A percentile compares a stretch with the other conserved stretches of the same genome.
Conservation (phyloP, 2,888 invertebrate species). For the Cheilosia soror region DNA sequence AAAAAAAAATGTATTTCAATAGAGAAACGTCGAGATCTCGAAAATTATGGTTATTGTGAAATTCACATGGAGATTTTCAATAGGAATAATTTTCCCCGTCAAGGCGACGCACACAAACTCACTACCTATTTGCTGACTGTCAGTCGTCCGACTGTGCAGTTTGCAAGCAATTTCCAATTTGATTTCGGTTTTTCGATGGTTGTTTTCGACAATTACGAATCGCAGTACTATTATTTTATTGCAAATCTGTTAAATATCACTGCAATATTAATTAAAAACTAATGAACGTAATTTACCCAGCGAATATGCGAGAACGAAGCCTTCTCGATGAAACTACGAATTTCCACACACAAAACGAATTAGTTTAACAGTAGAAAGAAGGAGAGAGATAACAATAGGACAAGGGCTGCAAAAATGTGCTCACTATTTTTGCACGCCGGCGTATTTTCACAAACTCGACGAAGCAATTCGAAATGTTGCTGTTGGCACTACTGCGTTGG, state of each 20-base stretch:
- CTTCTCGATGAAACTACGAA: conserved; percentile 69
- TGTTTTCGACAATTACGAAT: background rate
- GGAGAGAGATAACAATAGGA: conserved; percentile 41
- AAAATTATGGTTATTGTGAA: conserved; percentile 42
- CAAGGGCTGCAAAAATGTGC: conserved; percentile 43
- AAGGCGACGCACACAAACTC: conserved; percentile 47
- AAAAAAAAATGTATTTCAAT: conserved; percentile 14
- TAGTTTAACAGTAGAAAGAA: conserved; percentile 26
- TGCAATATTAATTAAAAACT: conserved; percentile 19
- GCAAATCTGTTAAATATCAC: conserved; percentile 15
- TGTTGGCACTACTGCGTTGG: conserved; percentile 6
- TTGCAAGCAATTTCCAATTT: background rate
- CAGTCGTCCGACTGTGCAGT: background rate
- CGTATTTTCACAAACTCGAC: conserved; percentile 64
- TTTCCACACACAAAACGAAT: conserved; percentile 67
- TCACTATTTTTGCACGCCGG: conserved; percentile 67
- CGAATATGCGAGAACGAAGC: conserved; percentile 58
- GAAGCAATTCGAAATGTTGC: conserved; percentile 7
- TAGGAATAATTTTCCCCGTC: background rate
- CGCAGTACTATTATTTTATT: background rate
- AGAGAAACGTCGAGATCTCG: conserved; percentile 40
- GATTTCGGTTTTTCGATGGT: conserved; percentile 7
- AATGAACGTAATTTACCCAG: conserved; percentile 22
- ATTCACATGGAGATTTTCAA: conserved; percentile 45
- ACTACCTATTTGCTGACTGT: conserved; percentile 7